Evolutionary conservation across 2,888 invertebrate genomes (phyloP).

Genomic region (Mellilla xanthometata): DNA sequence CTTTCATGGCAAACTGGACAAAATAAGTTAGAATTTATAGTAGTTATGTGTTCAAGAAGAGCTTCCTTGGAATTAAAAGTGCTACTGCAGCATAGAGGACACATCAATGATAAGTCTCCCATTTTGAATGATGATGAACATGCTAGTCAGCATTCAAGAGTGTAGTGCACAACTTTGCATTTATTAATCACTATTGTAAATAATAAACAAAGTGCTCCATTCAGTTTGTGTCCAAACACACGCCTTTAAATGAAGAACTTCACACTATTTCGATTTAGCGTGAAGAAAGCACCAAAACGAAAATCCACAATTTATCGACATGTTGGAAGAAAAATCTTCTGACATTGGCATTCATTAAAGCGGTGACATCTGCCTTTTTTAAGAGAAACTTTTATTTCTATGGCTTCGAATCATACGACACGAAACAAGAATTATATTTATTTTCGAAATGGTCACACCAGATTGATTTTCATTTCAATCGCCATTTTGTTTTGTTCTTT

Average conservation of each 20-base stretch:
- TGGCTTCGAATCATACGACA: no score
- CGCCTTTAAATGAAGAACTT: conserved; percentile 71
- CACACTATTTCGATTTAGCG: conserved; percentile 63
- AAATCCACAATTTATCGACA: conserved; percentile 18
- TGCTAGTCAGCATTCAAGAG: not conserved
- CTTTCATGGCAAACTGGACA: conserved; percentile 84
- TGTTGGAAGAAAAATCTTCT: no score
- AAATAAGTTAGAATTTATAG: conserved; percentile 70
- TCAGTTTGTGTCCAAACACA: conserved; percentile 65
- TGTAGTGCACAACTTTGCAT: conserved; percentile 44
- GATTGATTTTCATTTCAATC: conserved; percentile 8
- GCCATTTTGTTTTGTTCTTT: conserved; percentile 48
- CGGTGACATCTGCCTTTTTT: no score
- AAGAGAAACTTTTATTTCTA: no score
- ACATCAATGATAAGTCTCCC: conserved; percentile 76
- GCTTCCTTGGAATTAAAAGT: conserved; percentile 82
- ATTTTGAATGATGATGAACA: conserved; percentile 50
- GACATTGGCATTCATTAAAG: no score
- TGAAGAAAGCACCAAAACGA: conserved; percentile 57
- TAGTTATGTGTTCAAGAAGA: conserved; percentile 78
- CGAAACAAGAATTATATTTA: no score
- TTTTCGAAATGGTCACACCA: no score
- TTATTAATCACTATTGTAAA: conserved; percentile 43
- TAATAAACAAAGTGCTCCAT: conserved; percentile 44
- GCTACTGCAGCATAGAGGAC: conserved; percentile 86